phyloP scores from a whole-genome alignment of 1,140 invertebrate species.

The Portunus trituberculatus region DNA sequence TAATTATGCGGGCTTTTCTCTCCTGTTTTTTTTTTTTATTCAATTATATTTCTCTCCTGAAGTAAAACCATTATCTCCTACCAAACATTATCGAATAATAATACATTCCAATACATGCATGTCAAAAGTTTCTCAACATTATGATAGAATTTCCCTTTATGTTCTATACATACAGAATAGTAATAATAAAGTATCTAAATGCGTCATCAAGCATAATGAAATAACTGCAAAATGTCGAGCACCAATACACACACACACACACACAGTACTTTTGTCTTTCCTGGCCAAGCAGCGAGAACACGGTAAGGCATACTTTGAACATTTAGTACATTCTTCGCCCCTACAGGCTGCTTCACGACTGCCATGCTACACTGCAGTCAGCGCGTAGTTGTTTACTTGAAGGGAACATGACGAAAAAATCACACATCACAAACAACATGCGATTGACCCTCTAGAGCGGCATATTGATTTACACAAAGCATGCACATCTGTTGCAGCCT shows the following conservation, averaged over 20 bases:
- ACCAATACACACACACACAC: not conserved
- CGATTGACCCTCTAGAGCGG: not conserved
- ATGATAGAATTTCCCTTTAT: not conserved
- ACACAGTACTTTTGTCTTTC: not conserved
- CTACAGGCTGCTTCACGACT: not conserved
- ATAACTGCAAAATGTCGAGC: not conserved
- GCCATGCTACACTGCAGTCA: not conserved
- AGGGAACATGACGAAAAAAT: not conserved
- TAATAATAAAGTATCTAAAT: not conserved
- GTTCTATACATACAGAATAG: not conserved
- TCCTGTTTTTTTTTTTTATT: no score
- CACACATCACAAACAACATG: not conserved
- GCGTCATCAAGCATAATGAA: not conserved
- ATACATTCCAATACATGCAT: no score
- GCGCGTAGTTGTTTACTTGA: not conserved
- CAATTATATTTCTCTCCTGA: no score
- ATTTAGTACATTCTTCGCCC: not conserved
- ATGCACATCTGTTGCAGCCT: no score
- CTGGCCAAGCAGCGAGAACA: not conserved
- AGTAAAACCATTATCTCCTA: no score
- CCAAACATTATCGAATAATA: no score
- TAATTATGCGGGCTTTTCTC: no score
- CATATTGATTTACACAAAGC: not conserved
- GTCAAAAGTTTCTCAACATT: no score
- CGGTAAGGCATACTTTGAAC: not conserved